Conservation (phyloP, 2,797 vertebrate species). For the Hipposideros larvatus region DNA sequence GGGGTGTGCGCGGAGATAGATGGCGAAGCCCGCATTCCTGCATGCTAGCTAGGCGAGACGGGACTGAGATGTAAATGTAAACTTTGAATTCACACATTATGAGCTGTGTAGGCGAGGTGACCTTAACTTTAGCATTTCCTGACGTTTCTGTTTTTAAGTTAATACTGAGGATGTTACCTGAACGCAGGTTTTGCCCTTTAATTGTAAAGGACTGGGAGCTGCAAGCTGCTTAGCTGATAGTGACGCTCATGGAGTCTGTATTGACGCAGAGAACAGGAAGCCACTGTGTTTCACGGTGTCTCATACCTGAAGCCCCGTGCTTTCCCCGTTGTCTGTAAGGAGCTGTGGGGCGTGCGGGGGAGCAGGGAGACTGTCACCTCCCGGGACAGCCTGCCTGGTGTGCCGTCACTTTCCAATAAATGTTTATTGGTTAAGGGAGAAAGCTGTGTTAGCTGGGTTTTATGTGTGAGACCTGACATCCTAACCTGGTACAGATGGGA, state of each 20-base stretch:
- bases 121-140: conserved; percentile 15
- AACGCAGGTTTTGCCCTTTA: conserved; percentile 49
- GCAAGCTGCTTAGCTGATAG: conserved; percentile 6
- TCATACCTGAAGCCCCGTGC: background rate
- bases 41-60: background rate
- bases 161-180: conserved; percentile 16
- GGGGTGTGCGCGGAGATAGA: too few species aligned
- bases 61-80: background rate
- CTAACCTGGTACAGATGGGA: background rate
- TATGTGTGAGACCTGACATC: accelerated
- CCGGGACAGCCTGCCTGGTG: accelerated
- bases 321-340: background rate
- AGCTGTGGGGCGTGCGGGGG: accelerated
- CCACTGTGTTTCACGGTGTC: background rate
- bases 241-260: background rate
- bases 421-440: background rate
- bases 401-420: background rate
- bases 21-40: background rate
- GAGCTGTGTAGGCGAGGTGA: background rate
- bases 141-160: conserved; percentile 51
- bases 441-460: background rate
- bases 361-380: accelerated
- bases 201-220: background rate
- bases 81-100: background rate
- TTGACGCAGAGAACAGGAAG: background rate